Evolutionary conservation across 2,888 invertebrate species (phyloP).

Genomic region (Diarsia rubi): DNA sequence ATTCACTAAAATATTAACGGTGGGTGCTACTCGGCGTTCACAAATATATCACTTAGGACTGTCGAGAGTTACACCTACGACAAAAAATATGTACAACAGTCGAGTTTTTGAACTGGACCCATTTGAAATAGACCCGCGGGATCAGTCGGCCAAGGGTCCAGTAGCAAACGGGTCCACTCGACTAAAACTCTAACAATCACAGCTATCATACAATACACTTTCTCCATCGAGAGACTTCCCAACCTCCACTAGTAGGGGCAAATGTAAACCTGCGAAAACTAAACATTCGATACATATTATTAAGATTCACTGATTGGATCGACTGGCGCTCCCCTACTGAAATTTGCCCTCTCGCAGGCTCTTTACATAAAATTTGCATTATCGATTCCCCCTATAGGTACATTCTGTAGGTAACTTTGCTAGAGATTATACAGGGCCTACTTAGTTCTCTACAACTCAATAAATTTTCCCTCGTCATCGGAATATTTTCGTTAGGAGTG

Average conservation of each 20-base stretch:
- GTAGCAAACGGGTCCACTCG: no score
- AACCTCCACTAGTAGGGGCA: conserved; percentile 65
- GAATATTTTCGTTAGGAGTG: conserved; percentile 71
- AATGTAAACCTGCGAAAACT: conserved; percentile 78
- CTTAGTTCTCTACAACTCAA: conserved; percentile 72
- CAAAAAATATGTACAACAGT: no score
- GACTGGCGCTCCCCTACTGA: conserved; percentile 73
- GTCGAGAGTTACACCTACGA: no score
- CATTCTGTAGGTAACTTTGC: conserved; percentile 63
- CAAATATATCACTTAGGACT: no score
- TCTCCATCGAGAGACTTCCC: not conserved
- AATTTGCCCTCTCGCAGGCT: conserved; percentile 83
- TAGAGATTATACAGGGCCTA: conserved; percentile 75
- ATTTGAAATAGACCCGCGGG: no score
- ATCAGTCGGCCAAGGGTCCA: no score
- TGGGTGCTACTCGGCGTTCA: no score
- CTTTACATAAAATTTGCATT: conserved; percentile 89
- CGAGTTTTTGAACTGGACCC: no score
- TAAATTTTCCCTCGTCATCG: conserved; percentile 72
- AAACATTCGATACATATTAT: conserved; percentile 86
- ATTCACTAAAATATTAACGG: no score
- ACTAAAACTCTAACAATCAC: no score
- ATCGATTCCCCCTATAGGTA: conserved; percentile 81
- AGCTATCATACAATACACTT: not conserved
- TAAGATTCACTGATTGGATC: conserved; percentile 82